phyloP scores from a whole-genome alignment of 2,888 invertebrate species.

The Bellardia bayeri region DNA sequence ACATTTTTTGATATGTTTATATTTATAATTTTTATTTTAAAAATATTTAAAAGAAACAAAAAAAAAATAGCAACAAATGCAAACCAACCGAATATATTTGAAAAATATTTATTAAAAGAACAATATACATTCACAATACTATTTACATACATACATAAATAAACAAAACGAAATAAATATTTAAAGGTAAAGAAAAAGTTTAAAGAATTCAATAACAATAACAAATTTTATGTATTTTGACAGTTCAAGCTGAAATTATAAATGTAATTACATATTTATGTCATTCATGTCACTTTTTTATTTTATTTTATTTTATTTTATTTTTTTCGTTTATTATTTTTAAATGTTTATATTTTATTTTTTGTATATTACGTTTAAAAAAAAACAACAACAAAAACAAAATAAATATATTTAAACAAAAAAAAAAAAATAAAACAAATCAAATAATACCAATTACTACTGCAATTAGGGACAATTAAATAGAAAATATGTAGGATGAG shows the following conservation, averaged over 20 bases:
- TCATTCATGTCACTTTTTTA: slow-evolving; percentile 24
- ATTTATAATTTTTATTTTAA: slow-evolving; percentile 61
- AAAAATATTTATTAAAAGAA: slow-evolving; percentile 65
- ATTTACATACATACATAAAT: slow-evolving; percentile 51
- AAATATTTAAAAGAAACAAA: slow-evolving; percentile 43
- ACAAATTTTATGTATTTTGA: slow-evolving; percentile 59
- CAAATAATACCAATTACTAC: slow-evolving; percentile 1
- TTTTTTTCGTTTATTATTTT: slow-evolving; percentile 24
- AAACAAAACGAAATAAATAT: slow-evolving; percentile 29
- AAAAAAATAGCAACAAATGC: slow-evolving; percentile 28
- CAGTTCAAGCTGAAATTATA: slow-evolving; percentile 59
- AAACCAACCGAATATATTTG: slow-evolving; percentile 66
- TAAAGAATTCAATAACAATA: slow-evolving; percentile 13
- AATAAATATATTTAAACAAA: slow-evolving; percentile 58
- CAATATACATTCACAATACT: slow-evolving; percentile 69
- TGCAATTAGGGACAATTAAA: slow-evolving; percentile 43
- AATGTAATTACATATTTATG: slow-evolving; percentile 1
- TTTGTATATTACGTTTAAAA: slow-evolving; percentile 59
- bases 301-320: slow-evolving; percentile 34
- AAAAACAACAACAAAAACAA: slow-evolving; percentile 48
- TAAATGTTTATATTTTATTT: slow-evolving; percentile 61
- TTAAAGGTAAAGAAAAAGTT: slow-evolving; percentile 44
- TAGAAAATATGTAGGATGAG: not conserved
- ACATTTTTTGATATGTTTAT: slow-evolving; percentile 49
- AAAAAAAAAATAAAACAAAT: slow-evolving; percentile 40